Conservation (phyloP, 2,888 invertebrate genomes). For the Xestia rhomboidea region DNA sequence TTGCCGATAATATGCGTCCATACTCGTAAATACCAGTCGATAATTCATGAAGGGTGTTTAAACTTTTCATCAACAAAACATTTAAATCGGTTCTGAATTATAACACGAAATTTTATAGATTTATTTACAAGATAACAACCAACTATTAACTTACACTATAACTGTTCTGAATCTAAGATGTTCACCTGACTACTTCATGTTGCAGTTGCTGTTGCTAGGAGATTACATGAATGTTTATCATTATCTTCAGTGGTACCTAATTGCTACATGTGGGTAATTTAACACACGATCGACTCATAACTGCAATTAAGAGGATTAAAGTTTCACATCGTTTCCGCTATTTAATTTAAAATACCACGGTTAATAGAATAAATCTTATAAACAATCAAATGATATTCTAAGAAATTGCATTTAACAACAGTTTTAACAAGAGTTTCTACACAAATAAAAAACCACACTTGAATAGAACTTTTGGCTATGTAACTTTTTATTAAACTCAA, state of each 20-base stretch:
- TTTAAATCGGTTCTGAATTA: too few species aligned
- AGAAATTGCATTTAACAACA: conserved; percentile 2
- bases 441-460: conserved; percentile 6
- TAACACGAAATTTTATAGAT: too few species aligned
- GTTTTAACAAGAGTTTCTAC: neutral
- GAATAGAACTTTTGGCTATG: neutral
- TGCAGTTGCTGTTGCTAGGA: neutral
- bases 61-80: neutral
- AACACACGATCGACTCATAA: conserved; percentile 39
- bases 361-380: conserved; percentile 20
- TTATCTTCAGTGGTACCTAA: conserved; percentile 38
- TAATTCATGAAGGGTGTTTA: neutral
- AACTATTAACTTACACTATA: neutral
- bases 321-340: conserved; percentile 50
- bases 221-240: neutral
- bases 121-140: too few species aligned
- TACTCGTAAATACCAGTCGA: neutral
- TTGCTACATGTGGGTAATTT: conserved; percentile 42
- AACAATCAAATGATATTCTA: conserved; percentile 5
- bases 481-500: conserved; percentile 29
- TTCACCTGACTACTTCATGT: neutral
- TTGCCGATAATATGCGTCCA: conserved; percentile 6
- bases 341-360: conserved; percentile 29
- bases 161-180: neutral
- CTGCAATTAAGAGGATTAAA: conserved; percentile 45